A percentile compares a stretch with the other conserved stretches of the same genome.
Conservation (phyloP, 2,888 invertebrate genomes). For the Drosophila borealis region DNA sequence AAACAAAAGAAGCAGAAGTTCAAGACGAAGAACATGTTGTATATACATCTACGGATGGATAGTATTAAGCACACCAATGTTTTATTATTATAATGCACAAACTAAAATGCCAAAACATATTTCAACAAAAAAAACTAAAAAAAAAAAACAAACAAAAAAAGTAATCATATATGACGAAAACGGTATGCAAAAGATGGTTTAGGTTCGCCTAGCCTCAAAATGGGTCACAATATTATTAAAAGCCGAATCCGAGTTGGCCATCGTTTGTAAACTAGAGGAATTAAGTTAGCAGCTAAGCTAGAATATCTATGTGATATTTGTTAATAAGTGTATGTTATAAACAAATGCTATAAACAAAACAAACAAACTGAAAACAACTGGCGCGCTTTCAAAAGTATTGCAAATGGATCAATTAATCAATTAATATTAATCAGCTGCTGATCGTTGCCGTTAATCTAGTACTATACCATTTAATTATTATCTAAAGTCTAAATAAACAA, state of each 20-base stretch:
- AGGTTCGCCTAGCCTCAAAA: slow-evolving; percentile 2
- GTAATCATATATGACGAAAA: slow-evolving; percentile 11
- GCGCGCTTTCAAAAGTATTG: slow-evolving; percentile 50
- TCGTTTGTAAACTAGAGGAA: slow-evolving; percentile 44
- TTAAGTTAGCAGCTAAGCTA: slow-evolving; percentile 59
- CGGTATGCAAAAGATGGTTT: slow-evolving; percentile 14
- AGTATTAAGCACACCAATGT: slow-evolving; percentile 65
- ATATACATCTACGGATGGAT: slow-evolving; percentile 38
- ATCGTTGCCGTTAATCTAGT: slow-evolving; percentile 52
- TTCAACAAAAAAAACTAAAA: slow-evolving; percentile 6
- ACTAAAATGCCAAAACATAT: slow-evolving; percentile 73
- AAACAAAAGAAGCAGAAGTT: neutral
- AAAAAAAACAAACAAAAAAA: neutral
- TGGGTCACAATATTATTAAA: neutral
- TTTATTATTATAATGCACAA: slow-evolving; percentile 70
- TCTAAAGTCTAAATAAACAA: slow-evolving; percentile 43
- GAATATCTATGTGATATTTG: slow-evolving; percentile 84
- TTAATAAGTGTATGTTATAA: slow-evolving; percentile 79
- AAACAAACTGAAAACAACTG: slow-evolving; percentile 21
- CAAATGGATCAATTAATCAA: slow-evolving; percentile 44
- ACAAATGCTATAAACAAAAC: slow-evolving; percentile 57
- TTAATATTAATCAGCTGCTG: slow-evolving; percentile 47
- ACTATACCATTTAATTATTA: slow-evolving; percentile 40
- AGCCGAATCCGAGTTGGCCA: slow-evolving; percentile 35
- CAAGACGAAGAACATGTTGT: slow-evolving; percentile 27